phyloP scores from a whole-genome alignment of 2,797 vertebrate genomes.

The Mycteria americana region DNA sequence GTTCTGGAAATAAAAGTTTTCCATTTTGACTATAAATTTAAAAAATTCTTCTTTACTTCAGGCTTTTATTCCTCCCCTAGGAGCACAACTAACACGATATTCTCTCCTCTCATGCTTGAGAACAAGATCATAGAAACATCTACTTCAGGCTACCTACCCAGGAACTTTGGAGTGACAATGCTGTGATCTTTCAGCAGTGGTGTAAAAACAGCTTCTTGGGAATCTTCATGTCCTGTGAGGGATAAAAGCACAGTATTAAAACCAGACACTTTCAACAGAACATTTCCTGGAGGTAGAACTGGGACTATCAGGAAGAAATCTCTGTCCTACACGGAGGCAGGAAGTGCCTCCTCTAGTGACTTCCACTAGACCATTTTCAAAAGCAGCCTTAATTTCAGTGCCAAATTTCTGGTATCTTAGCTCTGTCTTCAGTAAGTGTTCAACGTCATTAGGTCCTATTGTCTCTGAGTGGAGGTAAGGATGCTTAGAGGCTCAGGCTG shows the following conservation, averaged over 20 bases:
- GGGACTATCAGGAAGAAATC: background rate
- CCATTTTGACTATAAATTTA: background rate
- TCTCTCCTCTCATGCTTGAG: background rate
- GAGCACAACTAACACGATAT: background rate
- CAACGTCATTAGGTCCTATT: background rate
- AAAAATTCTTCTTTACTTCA: background rate
- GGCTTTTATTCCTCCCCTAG: background rate
- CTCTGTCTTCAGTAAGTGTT: background rate
- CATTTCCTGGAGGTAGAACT: background rate
- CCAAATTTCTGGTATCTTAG: background rate
- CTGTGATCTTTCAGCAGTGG: slow-evolving; percentile 27
- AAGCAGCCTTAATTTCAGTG: background rate
- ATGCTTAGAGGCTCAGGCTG: background rate
- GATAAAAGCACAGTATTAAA: background rate
- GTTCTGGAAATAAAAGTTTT: background rate
- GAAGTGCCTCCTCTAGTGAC: too few species aligned
- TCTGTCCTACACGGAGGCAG: background rate
- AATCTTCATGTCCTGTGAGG: background rate
- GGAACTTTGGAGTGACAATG: slow-evolving; percentile 3
- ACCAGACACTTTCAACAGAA: background rate
- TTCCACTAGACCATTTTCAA: background rate
- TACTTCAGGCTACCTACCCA: background rate
- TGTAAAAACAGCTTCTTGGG: background rate
- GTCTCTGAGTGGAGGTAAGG: background rate
- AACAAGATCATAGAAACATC: background rate